A percentile compares a stretch with the other conserved stretches of the same genome.
Conservation (phyloP, 2,797 vertebrate genomes). For the Hydrocynus forskahlii region DNA sequence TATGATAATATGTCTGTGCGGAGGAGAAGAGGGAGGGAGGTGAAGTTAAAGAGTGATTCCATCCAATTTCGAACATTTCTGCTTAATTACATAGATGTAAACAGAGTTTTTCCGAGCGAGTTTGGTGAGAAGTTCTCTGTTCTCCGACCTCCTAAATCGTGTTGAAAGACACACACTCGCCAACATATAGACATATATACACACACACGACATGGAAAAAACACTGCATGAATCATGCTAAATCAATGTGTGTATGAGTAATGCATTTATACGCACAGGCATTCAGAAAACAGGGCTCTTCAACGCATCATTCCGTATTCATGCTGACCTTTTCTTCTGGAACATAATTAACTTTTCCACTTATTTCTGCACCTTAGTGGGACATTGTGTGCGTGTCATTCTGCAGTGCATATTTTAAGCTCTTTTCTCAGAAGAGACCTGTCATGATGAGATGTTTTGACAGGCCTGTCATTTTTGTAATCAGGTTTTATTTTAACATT, state of each 20-base stretch:
- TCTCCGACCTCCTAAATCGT: too few relatives aligned
- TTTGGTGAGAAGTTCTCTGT: neutral
- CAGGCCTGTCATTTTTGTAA: neutral
- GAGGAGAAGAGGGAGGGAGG: neutral
- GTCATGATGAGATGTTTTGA: neutral
- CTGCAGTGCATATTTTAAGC: neutral
- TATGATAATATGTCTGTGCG: constrained; percentile 15
- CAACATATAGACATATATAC: too few relatives aligned
- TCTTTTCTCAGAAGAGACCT: neutral
- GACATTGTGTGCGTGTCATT: neutral
- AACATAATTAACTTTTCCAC: constrained; percentile 1
- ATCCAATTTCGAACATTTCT: neutral
- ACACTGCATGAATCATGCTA: too few relatives aligned
- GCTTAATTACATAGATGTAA: neutral
- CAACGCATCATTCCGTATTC: neutral
- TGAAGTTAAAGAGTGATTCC: neutral
- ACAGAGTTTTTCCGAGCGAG: neutral
- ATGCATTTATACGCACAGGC: neutral
- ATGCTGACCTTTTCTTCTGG: constrained; percentile 19
- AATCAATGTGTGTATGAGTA: too few relatives aligned
- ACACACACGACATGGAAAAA: too few relatives aligned
- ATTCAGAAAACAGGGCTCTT: neutral
- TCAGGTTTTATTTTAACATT: too few relatives aligned
- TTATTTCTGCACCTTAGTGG: neutral
- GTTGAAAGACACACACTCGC: too few relatives aligned